Conservation (phyloP, 1,140 invertebrate genomes). For the Gonatopus flavifemur region DNA sequence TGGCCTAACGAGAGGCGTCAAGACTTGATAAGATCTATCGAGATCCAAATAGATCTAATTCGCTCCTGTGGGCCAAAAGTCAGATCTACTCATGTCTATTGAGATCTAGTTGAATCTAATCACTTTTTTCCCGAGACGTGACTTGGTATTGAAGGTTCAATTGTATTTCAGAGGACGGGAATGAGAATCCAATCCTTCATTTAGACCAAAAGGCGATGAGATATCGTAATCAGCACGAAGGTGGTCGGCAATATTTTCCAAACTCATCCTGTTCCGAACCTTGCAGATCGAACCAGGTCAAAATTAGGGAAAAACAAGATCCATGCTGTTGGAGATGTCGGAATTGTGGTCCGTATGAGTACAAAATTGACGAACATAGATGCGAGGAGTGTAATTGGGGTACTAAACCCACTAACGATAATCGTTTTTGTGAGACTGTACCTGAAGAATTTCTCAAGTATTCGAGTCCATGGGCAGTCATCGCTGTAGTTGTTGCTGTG, state of each 20-base stretch:
- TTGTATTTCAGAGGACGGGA: constrained; percentile 47
- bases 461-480: constrained; percentile 61
- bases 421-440: constrained; percentile 57
- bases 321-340: constrained; percentile 66
- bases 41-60: too few relatives aligned
- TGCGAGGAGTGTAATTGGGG: constrained; percentile 65
- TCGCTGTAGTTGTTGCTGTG: constrained; percentile 55
- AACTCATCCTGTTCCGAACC: constrained; percentile 55
- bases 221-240: constrained; percentile 32
- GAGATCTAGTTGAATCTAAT: too few relatives aligned
- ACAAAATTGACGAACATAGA: constrained; percentile 62
- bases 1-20: too few relatives aligned
- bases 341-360: constrained; percentile 65
- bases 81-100: too few relatives aligned
- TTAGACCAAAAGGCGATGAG: constrained; percentile 43
- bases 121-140: too few relatives aligned
- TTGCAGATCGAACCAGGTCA: constrained; percentile 53
- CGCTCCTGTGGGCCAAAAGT: too few relatives aligned
- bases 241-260: constrained; percentile 38
- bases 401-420: constrained; percentile 44
- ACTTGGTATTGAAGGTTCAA: too few relatives aligned
- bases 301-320: constrained; percentile 56
- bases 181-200: constrained; percentile 43
- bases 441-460: constrained; percentile 62
- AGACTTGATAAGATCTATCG: too few relatives aligned